These are phyloP conservation scores for Todus mexicanus DNA, from an alignment of 2,797 vertebrate genomes.

Conservation along the genomic window DNA sequence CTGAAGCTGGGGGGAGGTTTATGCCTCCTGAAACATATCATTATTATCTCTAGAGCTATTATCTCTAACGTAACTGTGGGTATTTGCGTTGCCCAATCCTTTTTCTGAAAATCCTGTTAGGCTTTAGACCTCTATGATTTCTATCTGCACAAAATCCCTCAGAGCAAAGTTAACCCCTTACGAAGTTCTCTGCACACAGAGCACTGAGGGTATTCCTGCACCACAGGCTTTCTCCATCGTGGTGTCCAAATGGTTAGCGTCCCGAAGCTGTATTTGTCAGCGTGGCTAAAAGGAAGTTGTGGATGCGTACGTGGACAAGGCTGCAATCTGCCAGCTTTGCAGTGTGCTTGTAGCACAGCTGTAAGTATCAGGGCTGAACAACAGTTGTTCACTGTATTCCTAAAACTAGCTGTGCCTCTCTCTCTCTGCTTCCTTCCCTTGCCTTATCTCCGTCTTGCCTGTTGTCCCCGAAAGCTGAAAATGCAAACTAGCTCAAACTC, in stretches of 20 bases:
- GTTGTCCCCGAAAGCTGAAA: background rate
- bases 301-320: background rate
- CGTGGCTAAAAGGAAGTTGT: background rate
- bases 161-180: background rate
- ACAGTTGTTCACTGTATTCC: fast-evolving
- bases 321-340: background rate
- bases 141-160: background rate
- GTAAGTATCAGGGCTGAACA: background rate
- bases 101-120: background rate
- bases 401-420: background rate
- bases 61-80: background rate
- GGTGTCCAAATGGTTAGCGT: background rate
- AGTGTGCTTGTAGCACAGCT: background rate
- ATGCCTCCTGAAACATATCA: background rate
- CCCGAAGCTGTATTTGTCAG: background rate
- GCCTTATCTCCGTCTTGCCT: background rate
- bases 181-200: background rate
- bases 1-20: background rate
- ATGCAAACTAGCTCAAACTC: background rate
- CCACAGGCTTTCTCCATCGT: background rate
- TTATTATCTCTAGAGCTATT: background rate
- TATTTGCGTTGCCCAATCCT: background rate
- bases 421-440: background rate
- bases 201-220: background rate
- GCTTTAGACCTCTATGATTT: background rate